phyloP scores from a whole-genome alignment of 2,888 invertebrate species.

The Xanthia icteritia region DNA sequence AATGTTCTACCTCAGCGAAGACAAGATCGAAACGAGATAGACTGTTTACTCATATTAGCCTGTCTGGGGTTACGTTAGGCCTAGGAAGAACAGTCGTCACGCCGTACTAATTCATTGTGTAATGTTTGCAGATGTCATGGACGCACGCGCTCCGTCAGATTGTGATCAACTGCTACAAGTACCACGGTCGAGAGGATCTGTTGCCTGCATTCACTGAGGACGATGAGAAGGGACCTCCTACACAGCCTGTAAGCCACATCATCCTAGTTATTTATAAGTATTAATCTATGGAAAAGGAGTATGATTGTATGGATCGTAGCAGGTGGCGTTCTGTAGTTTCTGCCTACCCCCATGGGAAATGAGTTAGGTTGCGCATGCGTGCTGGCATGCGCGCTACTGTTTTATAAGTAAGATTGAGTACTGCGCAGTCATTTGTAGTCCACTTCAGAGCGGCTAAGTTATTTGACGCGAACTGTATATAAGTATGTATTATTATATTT shows the following conservation, averaged over 20 bases:
- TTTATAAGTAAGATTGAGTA: too few relatives aligned
- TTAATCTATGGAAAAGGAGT: too few relatives aligned
- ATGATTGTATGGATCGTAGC: too few relatives aligned
- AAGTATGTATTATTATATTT: too few relatives aligned
- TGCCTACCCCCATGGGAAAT: too few relatives aligned
- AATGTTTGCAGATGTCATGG: slow-evolving; percentile 96
- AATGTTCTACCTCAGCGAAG: background rate
- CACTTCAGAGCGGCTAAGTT: too few relatives aligned
- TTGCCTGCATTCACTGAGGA: slow-evolving; percentile 98
- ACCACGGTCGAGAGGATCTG: slow-evolving; percentile 98
- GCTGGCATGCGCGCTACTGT: too few relatives aligned
- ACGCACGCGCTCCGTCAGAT: slow-evolving; percentile 99
- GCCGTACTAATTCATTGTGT: background rate
- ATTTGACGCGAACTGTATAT: too few relatives aligned
- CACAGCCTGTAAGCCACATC: slow-evolving; percentile 81
- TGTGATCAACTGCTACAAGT: slow-evolving; percentile 99
- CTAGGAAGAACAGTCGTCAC: background rate
- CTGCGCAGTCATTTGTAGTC: too few relatives aligned
- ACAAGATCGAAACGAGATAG: background rate
- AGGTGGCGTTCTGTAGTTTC: too few relatives aligned
- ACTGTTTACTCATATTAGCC: background rate
- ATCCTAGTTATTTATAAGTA: too few relatives aligned
- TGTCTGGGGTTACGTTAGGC: background rate
- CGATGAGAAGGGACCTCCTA: slow-evolving; percentile 93
- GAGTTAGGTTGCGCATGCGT: too few relatives aligned